Percentiles rank a stretch among this genome's conserved stretches.
These are phyloP conservation scores for Aradophagus sp. DNA, from an alignment of 1,140 invertebrate species.

Conservation along the genomic window DNA sequence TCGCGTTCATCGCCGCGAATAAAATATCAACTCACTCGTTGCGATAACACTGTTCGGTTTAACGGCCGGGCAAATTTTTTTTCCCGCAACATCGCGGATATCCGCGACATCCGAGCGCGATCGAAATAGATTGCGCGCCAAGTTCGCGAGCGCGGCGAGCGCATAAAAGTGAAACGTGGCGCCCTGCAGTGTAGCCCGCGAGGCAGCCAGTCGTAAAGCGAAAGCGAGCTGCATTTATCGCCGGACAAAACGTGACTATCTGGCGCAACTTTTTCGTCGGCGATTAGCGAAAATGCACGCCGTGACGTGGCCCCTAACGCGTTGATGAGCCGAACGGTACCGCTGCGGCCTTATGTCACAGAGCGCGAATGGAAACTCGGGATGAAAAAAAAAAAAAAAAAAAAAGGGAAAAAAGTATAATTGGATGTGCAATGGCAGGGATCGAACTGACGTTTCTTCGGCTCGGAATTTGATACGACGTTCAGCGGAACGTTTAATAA, in stretches of 20 bases:
- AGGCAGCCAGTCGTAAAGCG: slow-evolving; percentile 47
- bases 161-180: slow-evolving; percentile 47
- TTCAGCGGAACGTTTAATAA: slow-evolving; percentile 8
- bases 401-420: no score
- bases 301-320: slow-evolving; percentile 30
- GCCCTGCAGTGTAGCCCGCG: slow-evolving; percentile 37
- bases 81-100: slow-evolving; percentile 4
- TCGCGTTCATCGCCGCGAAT: slow-evolving; percentile 8
- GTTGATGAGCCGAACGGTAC: slow-evolving; percentile 32
- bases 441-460: slow-evolving; percentile 10
- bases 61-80: slow-evolving; percentile 5
- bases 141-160: no score
- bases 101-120: neutral
- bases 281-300: slow-evolving; percentile 32
- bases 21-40: slow-evolving; percentile 2
- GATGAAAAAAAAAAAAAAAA: no score
- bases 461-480: slow-evolving; percentile 4
- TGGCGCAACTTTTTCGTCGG: slow-evolving; percentile 37
- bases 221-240: slow-evolving; percentile 48
- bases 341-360: slow-evolving; percentile 24
- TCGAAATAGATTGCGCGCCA: no score
- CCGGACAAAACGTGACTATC: slow-evolving; percentile 41
- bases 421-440: slow-evolving; percentile 12
- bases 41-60: slow-evolving; percentile 1
- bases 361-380: slow-evolving; percentile 4